A percentile compares a stretch with the other conserved stretches of the same genome.
Conservation (phyloP, 2,113 vertebrate species). For the Anthoscopus minutus region DNA sequence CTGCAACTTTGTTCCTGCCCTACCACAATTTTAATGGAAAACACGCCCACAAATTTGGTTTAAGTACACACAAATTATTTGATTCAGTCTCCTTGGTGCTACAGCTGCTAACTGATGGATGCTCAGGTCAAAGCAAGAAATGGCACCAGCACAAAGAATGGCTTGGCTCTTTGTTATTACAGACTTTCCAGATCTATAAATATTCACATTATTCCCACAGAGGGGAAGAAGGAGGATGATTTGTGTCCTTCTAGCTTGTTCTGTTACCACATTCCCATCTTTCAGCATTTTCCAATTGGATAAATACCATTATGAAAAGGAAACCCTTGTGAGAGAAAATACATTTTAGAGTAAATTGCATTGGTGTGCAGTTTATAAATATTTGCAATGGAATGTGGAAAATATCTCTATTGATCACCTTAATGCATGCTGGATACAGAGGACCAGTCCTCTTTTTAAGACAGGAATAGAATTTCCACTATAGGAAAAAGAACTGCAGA, state of each 20-base stretch:
- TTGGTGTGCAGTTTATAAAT: not conserved
- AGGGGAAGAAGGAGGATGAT: slow-evolving; percentile 25
- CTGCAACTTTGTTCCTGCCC: not conserved
- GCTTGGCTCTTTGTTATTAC: not conserved
- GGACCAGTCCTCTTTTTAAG: not conserved
- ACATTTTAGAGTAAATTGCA: not conserved
- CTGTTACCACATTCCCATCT: slow-evolving; percentile 3
- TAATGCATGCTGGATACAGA: not conserved
- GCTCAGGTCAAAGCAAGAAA: slow-evolving; percentile 30
- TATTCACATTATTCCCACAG: slow-evolving; percentile 40
- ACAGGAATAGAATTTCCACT: not conserved
- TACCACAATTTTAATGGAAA: not conserved
- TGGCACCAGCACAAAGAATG: not conserved
- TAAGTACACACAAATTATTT: not conserved
- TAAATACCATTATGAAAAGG: slow-evolving; percentile 6
- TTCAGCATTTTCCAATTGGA: not conserved
- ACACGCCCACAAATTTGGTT: not conserved
- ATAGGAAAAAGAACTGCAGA: not conserved
- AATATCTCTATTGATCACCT: not conserved
- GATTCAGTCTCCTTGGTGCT: not conserved
- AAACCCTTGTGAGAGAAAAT: not conserved
- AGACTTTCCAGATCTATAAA: slow-evolving; percentile 50
- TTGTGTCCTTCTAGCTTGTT: slow-evolving; percentile 18
- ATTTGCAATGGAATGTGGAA: not conserved
- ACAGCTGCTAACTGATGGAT: not conserved